These are phyloP conservation scores for Eremophila alpestris DNA, from an alignment of 2,797 vertebrate species.

Conservation along the genomic window DNA sequence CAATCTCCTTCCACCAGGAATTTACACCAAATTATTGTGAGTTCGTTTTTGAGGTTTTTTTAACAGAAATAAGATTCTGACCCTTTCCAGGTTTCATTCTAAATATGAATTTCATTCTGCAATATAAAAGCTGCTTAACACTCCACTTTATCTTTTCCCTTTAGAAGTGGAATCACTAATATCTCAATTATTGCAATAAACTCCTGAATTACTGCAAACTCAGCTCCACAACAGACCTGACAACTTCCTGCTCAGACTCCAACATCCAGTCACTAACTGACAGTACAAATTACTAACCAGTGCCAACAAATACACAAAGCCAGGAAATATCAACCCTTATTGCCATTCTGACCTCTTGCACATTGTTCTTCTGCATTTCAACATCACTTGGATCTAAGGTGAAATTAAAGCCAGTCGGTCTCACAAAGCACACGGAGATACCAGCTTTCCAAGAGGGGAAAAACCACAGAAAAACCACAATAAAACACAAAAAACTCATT, in stretches of 20 bases:
- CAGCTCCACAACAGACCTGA: neutral
- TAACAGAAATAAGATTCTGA: neutral
- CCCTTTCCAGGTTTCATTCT: neutral
- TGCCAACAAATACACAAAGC: neutral
- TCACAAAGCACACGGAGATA: neutral
- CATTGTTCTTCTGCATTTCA: neutral
- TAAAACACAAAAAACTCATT: neutral
- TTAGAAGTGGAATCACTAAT: neutral
- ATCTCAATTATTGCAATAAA: neutral
- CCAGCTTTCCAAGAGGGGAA: neutral
- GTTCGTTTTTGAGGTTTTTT: neutral
- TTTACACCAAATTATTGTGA: neutral
- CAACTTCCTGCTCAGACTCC: neutral
- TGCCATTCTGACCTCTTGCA: neutral
- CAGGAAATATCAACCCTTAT: neutral
- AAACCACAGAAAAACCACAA: neutral
- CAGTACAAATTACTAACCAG: neutral
- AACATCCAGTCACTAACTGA: neutral
- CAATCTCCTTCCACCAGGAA: neutral
- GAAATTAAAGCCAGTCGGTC: no score
- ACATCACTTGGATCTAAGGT: accelerated
- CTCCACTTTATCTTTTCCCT: neutral
- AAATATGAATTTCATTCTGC: no score
- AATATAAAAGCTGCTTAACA: neutral
- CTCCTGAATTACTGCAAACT: neutral